phyloP scores from a whole-genome alignment of 2,888 invertebrate species.

The Drosophila mimetica region DNA sequence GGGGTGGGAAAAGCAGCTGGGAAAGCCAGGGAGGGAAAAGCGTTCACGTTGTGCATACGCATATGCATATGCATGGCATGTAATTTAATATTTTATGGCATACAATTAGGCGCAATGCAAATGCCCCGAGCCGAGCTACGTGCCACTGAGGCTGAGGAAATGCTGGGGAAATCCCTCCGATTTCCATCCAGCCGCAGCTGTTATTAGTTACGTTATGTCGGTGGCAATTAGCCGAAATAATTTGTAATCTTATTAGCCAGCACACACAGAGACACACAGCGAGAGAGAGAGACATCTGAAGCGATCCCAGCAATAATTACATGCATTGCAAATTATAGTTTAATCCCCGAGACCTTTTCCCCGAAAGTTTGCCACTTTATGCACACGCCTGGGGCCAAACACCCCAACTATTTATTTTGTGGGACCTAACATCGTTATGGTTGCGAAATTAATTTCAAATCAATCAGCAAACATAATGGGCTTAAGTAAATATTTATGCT shows the following conservation, averaged over 20 bases:
- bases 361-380: neutral
- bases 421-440: conserved; percentile 42
- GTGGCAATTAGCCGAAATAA: conserved; percentile 78
- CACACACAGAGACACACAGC: conserved; percentile 17
- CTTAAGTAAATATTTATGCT: conserved; percentile 60
- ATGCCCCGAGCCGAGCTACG: conserved; percentile 47
- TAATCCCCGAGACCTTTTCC: conserved; percentile 21
- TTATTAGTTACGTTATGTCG: conserved; percentile 80
- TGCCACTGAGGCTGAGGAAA: conserved; percentile 22
- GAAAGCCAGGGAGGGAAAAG: neutral
- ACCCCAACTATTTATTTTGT: conserved; percentile 43
- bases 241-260: conserved; percentile 74
- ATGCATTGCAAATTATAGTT: conserved; percentile 53
- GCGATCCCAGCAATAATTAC: conserved; percentile 52
- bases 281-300: conserved; percentile 1
- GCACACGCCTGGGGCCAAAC: neutral
- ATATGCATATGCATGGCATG: conserved; percentile 68
- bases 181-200: conserved; percentile 58
- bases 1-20: neutral
- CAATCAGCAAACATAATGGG: conserved; percentile 61
- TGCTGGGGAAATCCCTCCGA: neutral
- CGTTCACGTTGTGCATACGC: conserved; percentile 26
- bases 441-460: conserved; percentile 58
- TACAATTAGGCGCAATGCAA: conserved; percentile 72
- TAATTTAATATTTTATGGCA: conserved; percentile 79